Conservation (phyloP, 2,888 invertebrate genomes). For the Cecidostiba fungosa region DNA sequence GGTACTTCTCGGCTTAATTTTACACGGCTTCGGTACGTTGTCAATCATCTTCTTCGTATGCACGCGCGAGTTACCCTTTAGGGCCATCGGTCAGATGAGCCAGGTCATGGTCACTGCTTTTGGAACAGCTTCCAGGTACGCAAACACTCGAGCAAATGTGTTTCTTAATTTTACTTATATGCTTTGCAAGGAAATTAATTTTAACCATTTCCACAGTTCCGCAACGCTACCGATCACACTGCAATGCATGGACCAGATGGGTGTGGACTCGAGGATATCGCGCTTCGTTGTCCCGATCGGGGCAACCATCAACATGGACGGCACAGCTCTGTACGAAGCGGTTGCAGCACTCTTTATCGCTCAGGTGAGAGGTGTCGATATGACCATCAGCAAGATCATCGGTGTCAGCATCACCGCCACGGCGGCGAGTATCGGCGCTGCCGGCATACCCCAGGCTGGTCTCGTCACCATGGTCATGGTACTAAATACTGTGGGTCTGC, state of each 20-base stretch:
- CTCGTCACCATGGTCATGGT: slow-evolving; percentile 98
- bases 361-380: slow-evolving; percentile 90
- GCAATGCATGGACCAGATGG: slow-evolving; percentile 95
- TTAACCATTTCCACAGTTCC: slow-evolving; percentile 82
- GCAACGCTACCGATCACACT: slow-evolving; percentile 98
- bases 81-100: slow-evolving; percentile 83
- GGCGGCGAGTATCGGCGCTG: slow-evolving; percentile 97
- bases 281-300: slow-evolving; percentile 98
- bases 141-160: slow-evolving; percentile 36
- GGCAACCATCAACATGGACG: slow-evolving; percentile 99
- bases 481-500: slow-evolving; percentile 93
- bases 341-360: slow-evolving; percentile 99
- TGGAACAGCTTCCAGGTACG: slow-evolving; percentile 89
- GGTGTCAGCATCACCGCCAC: slow-evolving; percentile 98
- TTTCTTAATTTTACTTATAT: slow-evolving; percentile 34
- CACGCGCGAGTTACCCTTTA: slow-evolving; percentile 84
- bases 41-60: slow-evolving; percentile 85
- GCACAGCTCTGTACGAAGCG: slow-evolving; percentile 97
- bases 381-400: slow-evolving; percentile 93
- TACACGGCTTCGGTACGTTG: slow-evolving; percentile 87
- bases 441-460: slow-evolving; percentile 97
- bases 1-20: slow-evolving; percentile 85
- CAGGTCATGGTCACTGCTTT: slow-evolving; percentile 88
- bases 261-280: slow-evolving; percentile 94
- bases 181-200: neutral